Evolutionary conservation across 2,888 invertebrate species (phyloP).

Genomic region (Ormyrus rosae): DNA sequence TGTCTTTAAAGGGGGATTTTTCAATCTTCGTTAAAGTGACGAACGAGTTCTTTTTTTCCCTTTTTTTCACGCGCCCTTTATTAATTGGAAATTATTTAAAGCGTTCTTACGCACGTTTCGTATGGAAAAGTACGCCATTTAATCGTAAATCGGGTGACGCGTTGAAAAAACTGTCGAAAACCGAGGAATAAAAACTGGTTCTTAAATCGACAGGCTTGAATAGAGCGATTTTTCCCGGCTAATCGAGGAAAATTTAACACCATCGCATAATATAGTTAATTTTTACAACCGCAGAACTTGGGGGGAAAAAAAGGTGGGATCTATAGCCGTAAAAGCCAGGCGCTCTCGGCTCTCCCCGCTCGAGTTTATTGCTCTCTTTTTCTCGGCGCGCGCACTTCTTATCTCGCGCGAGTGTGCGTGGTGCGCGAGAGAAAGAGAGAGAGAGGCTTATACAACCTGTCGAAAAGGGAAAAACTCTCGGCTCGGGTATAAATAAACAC

Average conservation of each 20-base stretch:
- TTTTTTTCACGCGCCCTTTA: no score
- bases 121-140: no score
- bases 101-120: no score
- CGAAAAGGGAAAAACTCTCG: conserved; percentile 14
- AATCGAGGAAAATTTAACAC: conserved; percentile 11
- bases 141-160: no score
- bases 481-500: conserved; percentile 27
- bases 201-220: conserved; percentile 27
- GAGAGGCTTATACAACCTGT: background rate
- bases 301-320: background rate
- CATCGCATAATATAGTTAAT: background rate
- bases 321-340: background rate
- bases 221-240: conserved; percentile 8
- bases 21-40: no score
- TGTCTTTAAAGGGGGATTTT: no score
- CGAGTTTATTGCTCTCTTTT: background rate
- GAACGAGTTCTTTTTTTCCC: no score
- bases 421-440: background rate
- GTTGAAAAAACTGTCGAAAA: no score
- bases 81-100: no score
- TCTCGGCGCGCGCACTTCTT: background rate
- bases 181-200: conserved; percentile 30
- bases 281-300: background rate
- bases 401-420: background rate
- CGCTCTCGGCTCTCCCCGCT: background rate